These are phyloP conservation scores for Argynnis bischoffii DNA, from an alignment of 2,888 invertebrate genomes.

Conservation along the genomic window DNA sequence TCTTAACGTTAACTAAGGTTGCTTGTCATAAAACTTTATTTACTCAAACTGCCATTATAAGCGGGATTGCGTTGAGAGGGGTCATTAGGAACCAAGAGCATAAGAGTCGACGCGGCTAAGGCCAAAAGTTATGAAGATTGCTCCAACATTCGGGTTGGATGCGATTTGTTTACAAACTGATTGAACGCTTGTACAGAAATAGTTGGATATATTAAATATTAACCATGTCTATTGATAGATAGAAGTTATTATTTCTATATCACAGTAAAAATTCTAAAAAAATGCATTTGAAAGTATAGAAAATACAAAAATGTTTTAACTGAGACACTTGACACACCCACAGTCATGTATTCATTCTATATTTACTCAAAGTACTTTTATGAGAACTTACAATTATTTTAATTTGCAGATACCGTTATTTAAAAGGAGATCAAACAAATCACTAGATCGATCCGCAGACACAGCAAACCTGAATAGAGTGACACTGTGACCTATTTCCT, in stretches of 20 bases:
- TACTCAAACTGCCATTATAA: constrained; percentile 21
- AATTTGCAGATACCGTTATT: constrained; percentile 24
- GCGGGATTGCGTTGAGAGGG: constrained; percentile 21
- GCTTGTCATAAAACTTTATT: constrained; percentile 19
- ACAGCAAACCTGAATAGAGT: constrained; percentile 52
- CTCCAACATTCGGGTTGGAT: constrained; percentile 18
- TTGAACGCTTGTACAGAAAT: constrained; percentile 10
- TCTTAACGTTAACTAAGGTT: constrained; percentile 11
- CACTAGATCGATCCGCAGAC: constrained; percentile 51
- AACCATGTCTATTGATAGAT: too few relatives aligned
- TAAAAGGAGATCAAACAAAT: constrained; percentile 44
- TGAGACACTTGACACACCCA: not conserved
- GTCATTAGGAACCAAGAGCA: constrained; percentile 20
- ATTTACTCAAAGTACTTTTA: not conserved
- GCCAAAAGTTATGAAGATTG: constrained; percentile 40
- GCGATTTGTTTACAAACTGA: constrained; percentile 23
- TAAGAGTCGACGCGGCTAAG: constrained; percentile 25
- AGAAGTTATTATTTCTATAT: too few relatives aligned
- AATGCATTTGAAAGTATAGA: too few relatives aligned
- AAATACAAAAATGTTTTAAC: too few relatives aligned
- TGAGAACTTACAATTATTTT: constrained; percentile 8
- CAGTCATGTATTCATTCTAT: not conserved
- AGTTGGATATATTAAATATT: not conserved
- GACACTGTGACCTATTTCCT: constrained; percentile 71
- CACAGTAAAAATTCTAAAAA: too few relatives aligned